phyloP scores from a whole-genome alignment of 2,797 vertebrate species.

The Oreonectes daqikongensis region DNA sequence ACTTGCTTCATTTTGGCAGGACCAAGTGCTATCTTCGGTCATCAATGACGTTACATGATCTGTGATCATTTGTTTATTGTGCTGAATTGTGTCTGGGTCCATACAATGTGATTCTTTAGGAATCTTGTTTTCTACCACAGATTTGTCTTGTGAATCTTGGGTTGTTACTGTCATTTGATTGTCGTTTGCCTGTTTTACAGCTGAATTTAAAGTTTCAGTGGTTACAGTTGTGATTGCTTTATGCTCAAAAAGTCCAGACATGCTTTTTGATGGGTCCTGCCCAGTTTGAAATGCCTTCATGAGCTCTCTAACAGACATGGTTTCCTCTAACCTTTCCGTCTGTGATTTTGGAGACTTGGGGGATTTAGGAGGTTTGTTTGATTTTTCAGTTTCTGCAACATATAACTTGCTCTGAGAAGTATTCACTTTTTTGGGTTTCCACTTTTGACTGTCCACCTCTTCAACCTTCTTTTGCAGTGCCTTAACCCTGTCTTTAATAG shows the following conservation, averaged over 20 bases:
- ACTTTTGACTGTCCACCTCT: constrained; percentile 72
- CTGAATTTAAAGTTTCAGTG: constrained; percentile 52
- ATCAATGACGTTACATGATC: not conserved
- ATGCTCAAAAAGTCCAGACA: constrained; percentile 93
- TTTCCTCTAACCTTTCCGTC: constrained; percentile 92
- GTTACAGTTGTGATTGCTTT: constrained; percentile 66
- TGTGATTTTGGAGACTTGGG: constrained; percentile 79
- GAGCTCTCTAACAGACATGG: constrained; percentile 93
- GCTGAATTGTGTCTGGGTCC: constrained; percentile 18
- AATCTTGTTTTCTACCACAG: not conserved
- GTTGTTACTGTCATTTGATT: constrained; percentile 7
- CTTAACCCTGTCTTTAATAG: constrained; percentile 95
- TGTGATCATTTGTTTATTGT: not conserved
- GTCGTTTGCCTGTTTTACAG: constrained; percentile 34
- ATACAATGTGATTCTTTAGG: constrained; percentile 14
- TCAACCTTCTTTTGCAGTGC: constrained; percentile 90
- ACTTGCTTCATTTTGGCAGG: constrained; percentile 9
- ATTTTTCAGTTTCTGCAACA: constrained; percentile 64
- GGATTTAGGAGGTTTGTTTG: constrained; percentile 75
- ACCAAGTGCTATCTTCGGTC: not conserved
- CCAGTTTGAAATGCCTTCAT: constrained; percentile 97
- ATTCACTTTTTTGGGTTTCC: constrained; percentile 71
- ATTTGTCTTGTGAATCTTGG: not conserved
- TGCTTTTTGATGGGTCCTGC: constrained; percentile 92
- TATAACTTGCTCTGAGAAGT: constrained; percentile 52